phyloP scores from a whole-genome alignment of 2,797 vertebrate genomes.

The Gadopsis marmoratus region DNA sequence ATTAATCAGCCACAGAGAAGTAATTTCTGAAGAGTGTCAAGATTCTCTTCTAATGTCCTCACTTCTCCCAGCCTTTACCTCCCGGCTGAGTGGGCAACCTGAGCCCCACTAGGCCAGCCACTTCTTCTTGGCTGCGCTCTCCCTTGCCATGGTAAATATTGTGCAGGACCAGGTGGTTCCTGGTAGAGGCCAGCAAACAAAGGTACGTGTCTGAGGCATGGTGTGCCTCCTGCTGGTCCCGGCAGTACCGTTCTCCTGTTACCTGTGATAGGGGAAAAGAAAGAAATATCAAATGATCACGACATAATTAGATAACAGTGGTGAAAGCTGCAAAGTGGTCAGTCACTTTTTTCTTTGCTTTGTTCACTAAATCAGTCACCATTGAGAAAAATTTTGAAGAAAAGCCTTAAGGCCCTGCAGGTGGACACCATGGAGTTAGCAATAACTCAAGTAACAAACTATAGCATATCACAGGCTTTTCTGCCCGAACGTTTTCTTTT shows the following conservation, averaged over 20 bases:
- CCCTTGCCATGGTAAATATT: conserved; percentile 89
- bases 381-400: neutral
- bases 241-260: conserved; percentile 92
- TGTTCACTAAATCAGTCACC: neutral
- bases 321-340: neutral
- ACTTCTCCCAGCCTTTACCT: conserved; percentile 92
- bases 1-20: neutral
- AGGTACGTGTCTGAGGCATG: conserved; percentile 92
- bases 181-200: conserved; percentile 89
- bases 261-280: conserved; percentile 81
- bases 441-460: neutral
- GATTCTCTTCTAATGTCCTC: conserved; percentile 33
- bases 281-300: neutral
- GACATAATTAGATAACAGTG: neutral
- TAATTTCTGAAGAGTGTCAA: neutral
- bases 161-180: conserved; percentile 89
- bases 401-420: conserved; percentile 14
- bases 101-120: conserved; percentile 91
- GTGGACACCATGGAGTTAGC: conserved; percentile 20
- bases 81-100: conserved; percentile 93
- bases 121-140: conserved; percentile 84
- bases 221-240: conserved; percentile 91
- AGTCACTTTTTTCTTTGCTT: neutral
- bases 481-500: neutral
- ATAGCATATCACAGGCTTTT: conserved; percentile 9